Percentiles rank a stretch among this genome's conserved stretches.
Conservation (phyloP, 2,797 vertebrate genomes). For the Premnoplex brunnescens region DNA sequence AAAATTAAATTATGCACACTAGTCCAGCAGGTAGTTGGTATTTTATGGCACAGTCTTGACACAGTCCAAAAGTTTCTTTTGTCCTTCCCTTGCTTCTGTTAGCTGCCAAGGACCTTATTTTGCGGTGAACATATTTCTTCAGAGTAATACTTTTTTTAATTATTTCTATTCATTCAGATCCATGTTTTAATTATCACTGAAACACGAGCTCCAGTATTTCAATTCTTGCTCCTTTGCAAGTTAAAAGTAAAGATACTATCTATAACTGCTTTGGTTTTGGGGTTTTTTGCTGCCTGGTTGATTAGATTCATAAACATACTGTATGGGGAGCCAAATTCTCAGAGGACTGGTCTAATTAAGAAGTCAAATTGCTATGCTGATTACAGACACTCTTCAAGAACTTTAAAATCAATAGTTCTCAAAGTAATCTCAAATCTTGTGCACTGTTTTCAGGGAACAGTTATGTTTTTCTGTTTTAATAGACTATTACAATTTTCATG, state of each 20-base stretch:
- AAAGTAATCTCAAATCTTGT: neutral
- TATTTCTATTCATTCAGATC: neutral
- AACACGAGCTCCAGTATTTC: neutral
- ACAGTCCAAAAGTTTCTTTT: neutral
- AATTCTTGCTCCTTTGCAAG: neutral
- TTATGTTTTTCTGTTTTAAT: neutral
- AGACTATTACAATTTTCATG: neutral
- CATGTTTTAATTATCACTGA: constrained; percentile 33
- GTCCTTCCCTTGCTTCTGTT: neutral
- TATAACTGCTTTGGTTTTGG: neutral
- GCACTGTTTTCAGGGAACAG: neutral
- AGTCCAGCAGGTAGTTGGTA: neutral
- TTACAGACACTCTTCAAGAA: constrained; percentile 32
- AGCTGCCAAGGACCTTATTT: neutral
- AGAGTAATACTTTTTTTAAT: neutral
- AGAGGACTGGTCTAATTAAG: constrained; percentile 47
- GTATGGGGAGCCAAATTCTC: constrained; percentile 27
- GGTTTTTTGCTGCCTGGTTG: constrained; percentile 1
- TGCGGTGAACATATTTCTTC: neutral
- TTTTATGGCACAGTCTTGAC: neutral
- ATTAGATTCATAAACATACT: constrained; percentile 47
- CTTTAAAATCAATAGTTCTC: constrained; percentile 41
- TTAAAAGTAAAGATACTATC: constrained; percentile 34
- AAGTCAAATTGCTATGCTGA: constrained; percentile 46
- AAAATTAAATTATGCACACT: neutral